Evolutionary conservation across 2,888 invertebrate genomes (phyloP), one percentile per base, ranked within the genome.

Genomic region (Chaetogeoica ovagalla): DNA sequence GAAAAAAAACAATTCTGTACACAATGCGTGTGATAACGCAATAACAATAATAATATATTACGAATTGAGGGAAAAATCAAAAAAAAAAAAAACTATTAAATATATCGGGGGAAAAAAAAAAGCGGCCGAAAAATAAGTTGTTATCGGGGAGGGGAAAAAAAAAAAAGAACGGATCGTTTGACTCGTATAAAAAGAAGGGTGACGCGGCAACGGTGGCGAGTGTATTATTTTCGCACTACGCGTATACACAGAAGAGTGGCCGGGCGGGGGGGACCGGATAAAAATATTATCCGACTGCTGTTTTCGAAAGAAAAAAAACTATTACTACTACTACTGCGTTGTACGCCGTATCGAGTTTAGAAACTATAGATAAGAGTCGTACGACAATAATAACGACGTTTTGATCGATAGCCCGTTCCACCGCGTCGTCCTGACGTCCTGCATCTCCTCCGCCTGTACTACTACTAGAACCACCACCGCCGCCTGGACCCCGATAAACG

Each of bases 31-130:
- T 43, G 59, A 59, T 59, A 71, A 59, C 30, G 30, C 55, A 59
- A 71, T 59, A 52, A 55, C 37, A 60, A 66, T 68, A 79, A 69
- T 69, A 68, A 60, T 69, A 60, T 63, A 63, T 71, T 71, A 70
- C 70, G 79, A 70, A 71, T 71, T 48, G 70, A 79, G 70, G 79
- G 79, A 70, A 79, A n/a, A n/a, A n/a, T n/a, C n/a, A n/a, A n/a
- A n/a, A 70, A 70, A 66, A 2, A 43, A 68, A 62, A 77, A 68
- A 79, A 79, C 59, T 70, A 70, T 70, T 79, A 71, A 30, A 30
- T 30, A 30, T 30, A 30, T 4, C 2, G 30, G 30, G 30, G 4
- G 4, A 30, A 30, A 30, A 30, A 30, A 79, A 77, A 77, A 43
- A 79, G 62, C 62, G 62, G 39, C 39, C 39, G 57, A 79, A 77